Conservation (phyloP, 2,888 invertebrate genomes). For the Eretmocerus hayati region DNA sequence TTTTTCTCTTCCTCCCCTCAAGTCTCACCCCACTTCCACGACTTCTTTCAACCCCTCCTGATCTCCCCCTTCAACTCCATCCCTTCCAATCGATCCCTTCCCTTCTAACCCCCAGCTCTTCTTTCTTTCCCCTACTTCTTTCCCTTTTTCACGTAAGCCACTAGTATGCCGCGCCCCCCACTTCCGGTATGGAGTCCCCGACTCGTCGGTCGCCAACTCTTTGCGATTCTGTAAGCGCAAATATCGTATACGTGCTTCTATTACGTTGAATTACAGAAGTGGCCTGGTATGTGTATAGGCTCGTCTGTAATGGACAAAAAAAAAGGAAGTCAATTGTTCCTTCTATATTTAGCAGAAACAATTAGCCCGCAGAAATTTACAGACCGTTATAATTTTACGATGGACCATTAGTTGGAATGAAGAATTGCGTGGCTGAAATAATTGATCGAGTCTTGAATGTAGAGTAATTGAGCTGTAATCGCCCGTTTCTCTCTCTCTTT, state of each 20-base stretch:
- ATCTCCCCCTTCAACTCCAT: not conserved
- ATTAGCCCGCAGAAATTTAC: conserved; percentile 21
- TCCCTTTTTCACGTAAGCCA: conserved; percentile 3
- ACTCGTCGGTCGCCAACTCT: not conserved
- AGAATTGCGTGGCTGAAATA: conserved; percentile 19
- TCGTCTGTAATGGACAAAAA: not conserved
- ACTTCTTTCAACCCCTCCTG: conserved; percentile 1
- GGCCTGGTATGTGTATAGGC: too few species aligned
- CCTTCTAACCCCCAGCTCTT: not conserved
- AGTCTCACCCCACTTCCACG: not conserved
- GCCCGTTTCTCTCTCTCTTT: conserved; percentile 4
- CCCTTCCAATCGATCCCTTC: not conserved
- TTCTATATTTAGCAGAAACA: conserved; percentile 21
- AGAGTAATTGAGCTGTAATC: conserved; percentile 13
- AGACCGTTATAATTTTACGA: conserved; percentile 22
- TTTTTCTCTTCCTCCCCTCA: conserved; percentile 6
- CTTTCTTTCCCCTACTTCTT: conserved; percentile 1
- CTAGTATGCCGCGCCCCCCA: conserved; percentile 7
- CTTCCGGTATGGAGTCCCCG: not conserved
- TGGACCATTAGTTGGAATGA: conserved; percentile 21
- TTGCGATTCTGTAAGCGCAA: too few species aligned
- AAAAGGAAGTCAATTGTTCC: conserved; percentile 10
- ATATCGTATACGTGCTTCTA: too few species aligned
- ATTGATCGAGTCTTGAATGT: conserved; percentile 9
- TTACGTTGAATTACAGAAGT: too few species aligned